Conservation (phyloP, 2,888 invertebrate species). For the Acanthacorydalis orientalis region DNA sequence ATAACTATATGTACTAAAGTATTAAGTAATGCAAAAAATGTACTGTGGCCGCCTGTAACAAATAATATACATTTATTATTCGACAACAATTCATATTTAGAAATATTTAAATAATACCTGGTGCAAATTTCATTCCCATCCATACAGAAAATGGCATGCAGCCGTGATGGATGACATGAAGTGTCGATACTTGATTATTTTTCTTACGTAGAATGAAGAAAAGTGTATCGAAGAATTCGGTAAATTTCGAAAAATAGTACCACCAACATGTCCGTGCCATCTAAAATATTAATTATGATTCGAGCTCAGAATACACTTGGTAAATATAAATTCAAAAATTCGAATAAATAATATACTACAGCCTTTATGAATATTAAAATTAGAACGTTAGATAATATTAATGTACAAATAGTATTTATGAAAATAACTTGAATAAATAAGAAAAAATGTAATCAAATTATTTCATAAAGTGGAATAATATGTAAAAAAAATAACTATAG, state of each 20-base stretch:
- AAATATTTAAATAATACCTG: slow-evolving; percentile 37
- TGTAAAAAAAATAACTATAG: too few species aligned
- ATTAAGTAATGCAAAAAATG: slow-evolving; percentile 87
- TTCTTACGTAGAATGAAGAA: slow-evolving; percentile 92
- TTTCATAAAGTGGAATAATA: too few species aligned
- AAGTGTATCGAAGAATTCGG: slow-evolving; percentile 84
- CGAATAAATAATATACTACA: too few species aligned
- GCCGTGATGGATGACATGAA: slow-evolving; percentile 91
- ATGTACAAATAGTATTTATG: too few species aligned
- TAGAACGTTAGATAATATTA: too few species aligned
- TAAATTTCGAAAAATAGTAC: slow-evolving; percentile 89
- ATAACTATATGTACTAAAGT: slow-evolving; percentile 92
- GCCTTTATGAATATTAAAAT: too few species aligned
- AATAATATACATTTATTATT: slow-evolving; percentile 8
- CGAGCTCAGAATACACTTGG: too few species aligned
- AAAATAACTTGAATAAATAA: too few species aligned
- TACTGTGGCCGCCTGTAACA: slow-evolving; percentile 79
- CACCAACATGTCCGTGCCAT: slow-evolving; percentile 79
- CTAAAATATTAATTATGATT: slow-evolving; percentile 30
- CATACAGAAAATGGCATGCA: slow-evolving; percentile 89
- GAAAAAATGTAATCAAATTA: too few species aligned
- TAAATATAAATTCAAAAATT: too few species aligned
- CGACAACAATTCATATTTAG: slow-evolving; percentile 12
- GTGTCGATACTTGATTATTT: slow-evolving; percentile 73
- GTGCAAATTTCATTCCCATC: slow-evolving; percentile 91